phyloP scores from a whole-genome alignment of 2,113 vertebrate species.

The Oenanthe melanoleuca region DNA sequence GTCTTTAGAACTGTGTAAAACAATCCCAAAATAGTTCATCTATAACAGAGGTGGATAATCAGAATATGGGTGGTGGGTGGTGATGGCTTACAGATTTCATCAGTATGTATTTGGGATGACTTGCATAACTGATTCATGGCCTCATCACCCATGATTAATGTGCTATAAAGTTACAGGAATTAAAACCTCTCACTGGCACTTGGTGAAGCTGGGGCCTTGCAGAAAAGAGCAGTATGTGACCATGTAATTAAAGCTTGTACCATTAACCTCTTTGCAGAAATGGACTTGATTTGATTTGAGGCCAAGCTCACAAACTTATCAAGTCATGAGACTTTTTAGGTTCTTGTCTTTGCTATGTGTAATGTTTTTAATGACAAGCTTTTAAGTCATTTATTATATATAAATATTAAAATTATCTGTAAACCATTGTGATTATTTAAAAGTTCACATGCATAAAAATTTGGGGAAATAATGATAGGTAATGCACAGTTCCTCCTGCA shows the following conservation, averaged over 20 bases:
- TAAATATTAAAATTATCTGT: not conserved
- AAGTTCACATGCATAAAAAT: not conserved
- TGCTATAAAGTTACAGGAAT: constrained; percentile 21
- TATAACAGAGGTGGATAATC: not conserved
- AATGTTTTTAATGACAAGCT: not conserved
- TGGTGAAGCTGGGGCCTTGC: not conserved
- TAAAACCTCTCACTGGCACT: not conserved
- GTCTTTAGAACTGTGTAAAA: not conserved
- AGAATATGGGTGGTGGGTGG: not conserved
- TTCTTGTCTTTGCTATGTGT: not conserved
- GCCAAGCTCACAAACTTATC: not conserved
- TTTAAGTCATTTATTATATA: not conserved
- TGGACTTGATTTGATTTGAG: not conserved
- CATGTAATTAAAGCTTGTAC: not conserved
- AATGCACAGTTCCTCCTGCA: not conserved
- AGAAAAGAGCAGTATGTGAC: not conserved
- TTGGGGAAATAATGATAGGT: not conserved
- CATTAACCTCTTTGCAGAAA: not conserved
- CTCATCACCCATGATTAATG: constrained; percentile 43
- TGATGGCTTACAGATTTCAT: not conserved
- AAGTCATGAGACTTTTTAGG: not conserved
- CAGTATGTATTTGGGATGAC: not conserved
- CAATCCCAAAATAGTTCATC: not conserved
- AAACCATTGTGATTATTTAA: not conserved
- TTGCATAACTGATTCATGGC: constrained; percentile 3